Evolutionary conservation across 2,797 vertebrate genomes (phyloP), one percentile per base, ranked within the genome.

Genomic region (Betta splendens): DNA sequence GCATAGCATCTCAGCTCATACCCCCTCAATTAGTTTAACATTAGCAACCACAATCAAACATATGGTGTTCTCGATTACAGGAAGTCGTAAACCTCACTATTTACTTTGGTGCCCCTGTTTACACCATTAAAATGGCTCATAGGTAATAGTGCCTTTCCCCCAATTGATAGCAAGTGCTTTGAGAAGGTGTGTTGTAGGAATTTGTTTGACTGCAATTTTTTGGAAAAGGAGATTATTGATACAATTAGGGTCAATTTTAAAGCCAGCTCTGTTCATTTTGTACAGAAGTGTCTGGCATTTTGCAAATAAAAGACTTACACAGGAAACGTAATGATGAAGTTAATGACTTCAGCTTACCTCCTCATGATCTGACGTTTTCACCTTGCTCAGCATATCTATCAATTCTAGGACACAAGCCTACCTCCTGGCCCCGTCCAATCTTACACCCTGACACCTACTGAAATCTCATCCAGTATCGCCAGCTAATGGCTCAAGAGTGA

Each of bases 21-120:
- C 75, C 89, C 85, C 75, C 73, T 54, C 87, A 94, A 93, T 94
- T 93, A 93, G 86, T 89, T 73, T 84, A 83, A 87, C 89, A 89
- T 93, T 92, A 93, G 92, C 87, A 85, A 82, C 89, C 84, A 80
- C 87, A 90, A 87, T 85, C 88, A 88, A 90, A 84, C 85, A 68
- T 59, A 71, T 88, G 85, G 79, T 88, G 89, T 88, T 87, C 85
- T 92, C 67, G 77, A 92, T 91, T 87, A 80, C 70, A 78, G 85
- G 69, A 85, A 83, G 67, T 86, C 80, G 67, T 93, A 91, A 93
- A 93, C 84, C 80, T 80, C 68, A 79, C 77, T 89, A 91, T 93
- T 92, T 93, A 89, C 88, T 92, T 84, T 89, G 84, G 81, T 51
- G 77, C 84, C 86, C 80, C 76, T 81, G 72, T 84, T 87, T 85